phyloP scores from a whole-genome alignment of 1,140 invertebrate genomes.

The Rhizoglyphus robini region DNA sequence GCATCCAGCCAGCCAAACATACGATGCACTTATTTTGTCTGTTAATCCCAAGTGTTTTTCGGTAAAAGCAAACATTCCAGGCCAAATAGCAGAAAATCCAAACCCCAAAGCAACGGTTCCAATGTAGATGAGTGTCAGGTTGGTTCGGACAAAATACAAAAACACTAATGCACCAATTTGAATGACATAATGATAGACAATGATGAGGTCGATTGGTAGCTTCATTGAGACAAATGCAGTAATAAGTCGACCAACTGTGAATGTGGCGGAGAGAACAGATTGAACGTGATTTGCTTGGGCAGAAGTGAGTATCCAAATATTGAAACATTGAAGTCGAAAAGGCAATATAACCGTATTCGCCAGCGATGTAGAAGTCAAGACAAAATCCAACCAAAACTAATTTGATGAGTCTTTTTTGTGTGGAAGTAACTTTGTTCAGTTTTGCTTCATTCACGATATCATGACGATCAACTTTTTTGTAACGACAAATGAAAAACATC shows the following conservation, averaged over 20 bases:
- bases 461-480: neutral
- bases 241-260: neutral
- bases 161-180: neutral
- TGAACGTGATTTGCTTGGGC: neutral
- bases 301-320: neutral
- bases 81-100: slow-evolving; percentile 3
- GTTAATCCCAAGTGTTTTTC: slow-evolving; percentile 4
- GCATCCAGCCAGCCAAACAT: no score
- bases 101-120: neutral
- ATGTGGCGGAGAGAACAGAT: neutral
- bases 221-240: neutral
- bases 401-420: neutral
- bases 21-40: no score
- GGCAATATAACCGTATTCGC: neutral
- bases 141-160: neutral
- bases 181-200: neutral
- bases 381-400: neutral
- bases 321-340: neutral
- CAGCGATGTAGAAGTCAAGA: neutral
- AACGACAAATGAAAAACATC: neutral
- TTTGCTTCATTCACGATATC: neutral
- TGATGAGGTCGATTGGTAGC: neutral
- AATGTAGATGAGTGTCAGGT: neutral
- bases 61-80: slow-evolving; percentile 7
- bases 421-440: neutral